Base-by-base conservation (phyloP, 1,140 invertebrate species). In the Euura lappo region DNA sequence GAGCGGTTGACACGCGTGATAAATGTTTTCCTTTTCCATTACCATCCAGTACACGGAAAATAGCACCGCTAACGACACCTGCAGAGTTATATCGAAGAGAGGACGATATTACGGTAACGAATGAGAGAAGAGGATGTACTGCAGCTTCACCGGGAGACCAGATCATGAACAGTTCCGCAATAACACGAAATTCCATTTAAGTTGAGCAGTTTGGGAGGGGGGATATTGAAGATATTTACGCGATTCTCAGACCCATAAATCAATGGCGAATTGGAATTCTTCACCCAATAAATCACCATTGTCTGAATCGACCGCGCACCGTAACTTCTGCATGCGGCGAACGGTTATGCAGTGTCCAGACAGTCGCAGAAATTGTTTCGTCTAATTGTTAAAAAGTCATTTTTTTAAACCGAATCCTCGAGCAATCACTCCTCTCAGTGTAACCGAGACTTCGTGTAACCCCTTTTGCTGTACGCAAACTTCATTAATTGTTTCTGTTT, bases 221-320 rank as follows among this genome's bases (percentile, higher is more conserved):
- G 47, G 65, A 65, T 76, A 78, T 79, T 74, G 76, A 78, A 79
- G 76, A 80, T 79, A 75, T 80, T 80, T 79, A 76, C 75, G 65
- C 68, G 73, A 72, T 69, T 75, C 74, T 72, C 74, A 45, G 28
- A 71, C 13, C 66, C 72, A 67, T 75, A 79, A 75, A 77, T 74
- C 78, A 74, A 71, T 45, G 65, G 73, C 71, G 78, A 81, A 81
- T 78, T 81, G 74, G 75, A 81, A 79, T 81, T 79, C 71, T 65
- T 72, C 69, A 76, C 69, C 75, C 75, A 77, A 80, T 81, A 81
- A 80, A 81, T 81, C 80, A 80, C 73, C 72, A 73, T 75, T 78
- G 70, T 76, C 73, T 78, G 72, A 79, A 71, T 10, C 66, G 28
- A 68, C 66, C 28, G 5, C 44, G 5, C 66, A 8, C 13, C 66